Base-by-base conservation (phyloP, 2,113 vertebrate species). In the Pachyramphus minor region DNA sequence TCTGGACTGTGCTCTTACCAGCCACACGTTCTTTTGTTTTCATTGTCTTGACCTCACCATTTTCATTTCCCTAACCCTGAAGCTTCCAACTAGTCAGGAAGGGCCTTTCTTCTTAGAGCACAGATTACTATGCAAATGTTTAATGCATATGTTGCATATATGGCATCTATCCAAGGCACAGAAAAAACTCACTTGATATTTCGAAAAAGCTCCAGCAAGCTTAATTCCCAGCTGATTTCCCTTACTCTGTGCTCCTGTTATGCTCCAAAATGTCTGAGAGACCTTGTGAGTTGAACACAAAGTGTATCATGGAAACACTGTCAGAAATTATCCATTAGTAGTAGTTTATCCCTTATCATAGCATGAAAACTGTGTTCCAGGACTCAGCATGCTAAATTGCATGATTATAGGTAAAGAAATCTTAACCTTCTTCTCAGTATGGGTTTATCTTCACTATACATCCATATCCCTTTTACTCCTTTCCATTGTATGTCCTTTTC, bases 31-130 rank as follows among this genome's bases (percentile, higher is more conserved):
- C 55, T 66, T 93, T 87, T 75, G 60, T 77, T 93, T 80, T 69
- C 50, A 21, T 67, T 95, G 17, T 81, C 56, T 74, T 94, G 73
- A 78, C 77, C n/a, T 79, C 60, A 82, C 24, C 24, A 82, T 88
- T 85, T 84, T 81, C 44, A 90, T 90, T 69, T 9, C 9, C 24
- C 47, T 78, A 52, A 72, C 21, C 53, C 66, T 82, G 56, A 81
- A 89, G 37, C 64, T 93, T 92, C 37, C 64, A 92, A 41, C 66
- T 93, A 41, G 15, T 83, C 90, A 75, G 73, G 88, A 94, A 85
- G 62, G 27, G 33, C 52, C 78, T 90, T 93, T 84, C 80, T 90
- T 73, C 82, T 44, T 44, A 37, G 12, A 90, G 42, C 66, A 82
- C 33, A 52, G 49, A 85, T 87, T 78, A 44, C 72, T 82, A 55